phyloP scores from a whole-genome alignment of 1,140 invertebrate genomes.

The Drosophila truncata region DNA sequence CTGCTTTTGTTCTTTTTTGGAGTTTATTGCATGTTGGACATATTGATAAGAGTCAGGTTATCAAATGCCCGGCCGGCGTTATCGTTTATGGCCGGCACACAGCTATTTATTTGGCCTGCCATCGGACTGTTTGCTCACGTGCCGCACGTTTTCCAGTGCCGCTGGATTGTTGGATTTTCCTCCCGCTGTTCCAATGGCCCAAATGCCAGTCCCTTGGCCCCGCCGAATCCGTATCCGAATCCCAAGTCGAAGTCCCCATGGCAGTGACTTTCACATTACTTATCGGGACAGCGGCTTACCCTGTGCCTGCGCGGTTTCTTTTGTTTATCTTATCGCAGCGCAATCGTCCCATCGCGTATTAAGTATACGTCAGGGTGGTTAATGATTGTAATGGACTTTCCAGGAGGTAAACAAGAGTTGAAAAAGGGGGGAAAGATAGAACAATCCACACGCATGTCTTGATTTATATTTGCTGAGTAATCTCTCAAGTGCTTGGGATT shows the following conservation, averaged over 20 bases:
- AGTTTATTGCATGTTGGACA: conserved; percentile 53
- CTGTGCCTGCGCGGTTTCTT: conserved; percentile 11
- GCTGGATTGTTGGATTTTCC: conserved; percentile 2
- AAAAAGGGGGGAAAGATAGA: conserved; percentile 1
- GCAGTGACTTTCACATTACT: conserved; percentile 47
- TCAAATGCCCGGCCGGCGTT: conserved; percentile 32
- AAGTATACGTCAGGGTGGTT: conserved; percentile 31
- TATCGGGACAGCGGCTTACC: conserved; percentile 17
- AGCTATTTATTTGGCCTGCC: conserved; percentile 48
- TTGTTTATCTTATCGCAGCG: conserved; percentile 48
- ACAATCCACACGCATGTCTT: background rate
- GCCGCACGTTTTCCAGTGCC: conserved; percentile 57
- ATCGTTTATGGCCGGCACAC: conserved; percentile 45
- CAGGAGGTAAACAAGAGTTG: conserved; percentile 24
- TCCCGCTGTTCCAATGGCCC: conserved; percentile 16
- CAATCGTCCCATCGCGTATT: conserved; percentile 30
- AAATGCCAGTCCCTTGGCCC: conserved; percentile 29
- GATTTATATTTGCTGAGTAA: conserved; percentile 42
- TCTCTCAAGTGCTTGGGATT: background rate
- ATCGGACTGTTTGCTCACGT: conserved; percentile 49
- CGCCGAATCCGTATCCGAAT: conserved; percentile 4
- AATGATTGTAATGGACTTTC: conserved; percentile 50
- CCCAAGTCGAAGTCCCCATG: conserved; percentile 23
- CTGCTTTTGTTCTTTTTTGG: conserved; percentile 38
- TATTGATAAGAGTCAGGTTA: conserved; percentile 48